Percentiles rank a stretch among this genome's conserved stretches.
These are phyloP conservation scores for Cybosia mesomella DNA, from an alignment of 2,888 invertebrate species.

Conservation along the genomic window DNA sequence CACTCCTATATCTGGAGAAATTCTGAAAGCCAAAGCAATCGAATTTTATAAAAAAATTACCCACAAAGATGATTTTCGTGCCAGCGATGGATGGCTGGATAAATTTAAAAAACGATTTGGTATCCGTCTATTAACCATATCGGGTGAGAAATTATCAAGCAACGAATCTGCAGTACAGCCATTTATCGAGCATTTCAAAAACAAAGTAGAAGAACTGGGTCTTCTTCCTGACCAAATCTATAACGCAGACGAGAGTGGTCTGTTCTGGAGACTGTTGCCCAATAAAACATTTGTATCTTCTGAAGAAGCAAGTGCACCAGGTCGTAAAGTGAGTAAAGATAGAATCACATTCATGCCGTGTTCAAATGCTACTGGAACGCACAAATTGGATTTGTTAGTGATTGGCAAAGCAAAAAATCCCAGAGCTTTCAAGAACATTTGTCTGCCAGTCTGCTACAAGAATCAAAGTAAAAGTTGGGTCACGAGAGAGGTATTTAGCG, in stretches of 20 bases:
- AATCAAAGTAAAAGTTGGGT: conserved; percentile 44
- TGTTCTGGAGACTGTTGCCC: no score
- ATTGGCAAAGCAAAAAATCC: conserved; percentile 49
- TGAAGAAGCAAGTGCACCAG: no score
- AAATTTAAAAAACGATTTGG: conserved; percentile 59
- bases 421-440: conserved; percentile 41
- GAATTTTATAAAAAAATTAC: conserved; percentile 54
- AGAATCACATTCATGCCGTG: no score
- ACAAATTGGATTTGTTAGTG: conserved; percentile 45
- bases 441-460: conserved; percentile 47
- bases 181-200: conserved; percentile 51
- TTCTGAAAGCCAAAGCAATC: conserved; percentile 52
- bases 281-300: no score
- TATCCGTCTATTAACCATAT: conserved; percentile 47
- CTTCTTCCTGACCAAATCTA: conserved; percentile 49
- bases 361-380: conserved; percentile 49
- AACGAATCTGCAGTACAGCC: no score
- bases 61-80: no score
- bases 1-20: no score
- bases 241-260: no score
- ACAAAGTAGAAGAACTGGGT: conserved; percentile 48
- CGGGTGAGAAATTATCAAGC: conserved; percentile 55
- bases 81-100: conserved; percentile 58
- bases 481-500: conserved; percentile 51
- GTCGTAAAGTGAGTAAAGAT: no score